Evolutionary conservation across 1,140 invertebrate genomes (phyloP).

Genomic region (Brachystomella parvula): DNA sequence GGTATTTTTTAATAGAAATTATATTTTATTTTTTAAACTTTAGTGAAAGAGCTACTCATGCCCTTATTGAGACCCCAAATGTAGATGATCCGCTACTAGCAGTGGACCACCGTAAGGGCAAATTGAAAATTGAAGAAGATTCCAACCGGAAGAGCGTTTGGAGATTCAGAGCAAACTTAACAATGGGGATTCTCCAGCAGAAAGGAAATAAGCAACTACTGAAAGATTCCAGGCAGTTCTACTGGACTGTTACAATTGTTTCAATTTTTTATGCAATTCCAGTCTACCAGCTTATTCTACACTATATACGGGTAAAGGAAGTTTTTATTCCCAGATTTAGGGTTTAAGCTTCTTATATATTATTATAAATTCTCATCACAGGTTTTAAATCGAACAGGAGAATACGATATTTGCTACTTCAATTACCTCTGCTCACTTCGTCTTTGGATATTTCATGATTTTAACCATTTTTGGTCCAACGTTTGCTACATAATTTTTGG

Average conservation of each 20-base stretch:
- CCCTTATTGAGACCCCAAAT: neutral
- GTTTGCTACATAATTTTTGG: constrained; percentile 77
- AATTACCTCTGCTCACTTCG: constrained; percentile 84
- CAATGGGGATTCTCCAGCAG: neutral
- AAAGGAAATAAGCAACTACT: neutral
- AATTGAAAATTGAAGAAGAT: neutral
- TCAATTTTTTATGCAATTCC: constrained; percentile 81
- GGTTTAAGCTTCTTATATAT: too few species aligned
- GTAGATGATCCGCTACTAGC: neutral
- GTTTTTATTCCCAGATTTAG: neutral
- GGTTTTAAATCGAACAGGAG: constrained; percentile 69
- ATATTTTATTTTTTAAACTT: neutral
- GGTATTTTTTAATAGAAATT: constrained; percentile 1
- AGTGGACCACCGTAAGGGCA: neutral
- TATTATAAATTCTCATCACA: constrained; percentile 42
- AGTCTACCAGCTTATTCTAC: constrained; percentile 76
- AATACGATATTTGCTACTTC: constrained; percentile 86
- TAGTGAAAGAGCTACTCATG: neutral
- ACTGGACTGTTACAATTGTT: constrained; percentile 71
- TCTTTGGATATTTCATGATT: constrained; percentile 62
- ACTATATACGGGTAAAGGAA: constrained; percentile 62
- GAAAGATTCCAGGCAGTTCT: constrained; percentile 32
- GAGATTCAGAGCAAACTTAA: neutral
- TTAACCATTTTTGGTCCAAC: constrained; percentile 83
- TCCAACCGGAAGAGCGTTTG: neutral